A percentile compares a stretch with the other conserved stretches of the same genome.
Conservation (phyloP, 35 echinoderm and acorn worm species). For the Acanthaster planci region DNA sequence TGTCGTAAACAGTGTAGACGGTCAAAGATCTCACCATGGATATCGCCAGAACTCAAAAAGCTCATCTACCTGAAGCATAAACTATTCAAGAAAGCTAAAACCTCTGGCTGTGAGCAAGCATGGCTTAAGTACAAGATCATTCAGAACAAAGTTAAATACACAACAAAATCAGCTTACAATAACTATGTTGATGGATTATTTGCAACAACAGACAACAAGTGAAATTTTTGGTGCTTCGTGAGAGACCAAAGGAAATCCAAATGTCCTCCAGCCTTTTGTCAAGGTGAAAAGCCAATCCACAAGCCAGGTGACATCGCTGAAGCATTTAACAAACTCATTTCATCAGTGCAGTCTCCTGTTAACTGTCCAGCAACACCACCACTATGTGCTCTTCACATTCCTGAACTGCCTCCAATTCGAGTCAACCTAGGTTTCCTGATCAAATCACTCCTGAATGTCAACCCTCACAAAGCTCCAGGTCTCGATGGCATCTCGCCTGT, state of each 20-base stretch:
- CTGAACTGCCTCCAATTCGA: neutral
- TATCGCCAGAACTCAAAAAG: neutral
- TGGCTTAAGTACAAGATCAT: conserved; percentile 30
- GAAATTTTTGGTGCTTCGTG: conserved; percentile 33
- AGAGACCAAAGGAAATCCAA: conserved; percentile 14
- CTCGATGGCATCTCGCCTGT: conserved; percentile 31
- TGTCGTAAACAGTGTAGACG: neutral
- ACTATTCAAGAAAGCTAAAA: conserved; percentile 9
- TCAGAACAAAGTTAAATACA: conserved; percentile 28
- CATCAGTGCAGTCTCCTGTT: neutral
- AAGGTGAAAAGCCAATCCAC: neutral
- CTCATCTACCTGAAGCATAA: neutral
- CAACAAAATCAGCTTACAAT: conserved; percentile 15
- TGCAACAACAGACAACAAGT: conserved; percentile 23
- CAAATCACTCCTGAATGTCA: neutral
- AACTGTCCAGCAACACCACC: neutral
- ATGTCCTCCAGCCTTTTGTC: neutral
- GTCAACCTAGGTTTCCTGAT: neutral
- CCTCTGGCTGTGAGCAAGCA: neutral
- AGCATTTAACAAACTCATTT: neutral
- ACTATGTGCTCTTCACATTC: neutral
- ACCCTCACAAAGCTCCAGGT: conserved; percentile 23
- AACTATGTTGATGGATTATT: conserved; percentile 32
- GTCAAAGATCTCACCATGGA: neutral
- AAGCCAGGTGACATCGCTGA: neutral